Evolutionary conservation across 2,797 vertebrate genomes (phyloP).

Genomic region (Toxotes lorentzi): DNA sequence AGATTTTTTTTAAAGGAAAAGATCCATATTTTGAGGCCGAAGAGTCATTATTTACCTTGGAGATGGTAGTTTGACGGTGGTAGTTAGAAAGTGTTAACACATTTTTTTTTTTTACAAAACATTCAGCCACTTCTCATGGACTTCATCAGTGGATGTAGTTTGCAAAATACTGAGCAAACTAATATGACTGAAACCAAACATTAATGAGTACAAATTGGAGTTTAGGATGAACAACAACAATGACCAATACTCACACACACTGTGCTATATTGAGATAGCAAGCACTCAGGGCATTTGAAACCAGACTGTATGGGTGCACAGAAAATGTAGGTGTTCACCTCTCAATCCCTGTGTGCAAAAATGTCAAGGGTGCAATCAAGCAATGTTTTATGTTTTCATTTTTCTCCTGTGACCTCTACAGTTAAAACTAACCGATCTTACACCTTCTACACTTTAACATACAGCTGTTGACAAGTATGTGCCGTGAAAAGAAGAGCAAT

Average conservation of each 20-base stretch:
- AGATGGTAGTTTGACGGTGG: not conserved
- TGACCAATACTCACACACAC: not conserved
- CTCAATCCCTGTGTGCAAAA: not conserved
- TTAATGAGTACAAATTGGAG: not conserved
- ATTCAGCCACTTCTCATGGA: not conserved
- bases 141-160: not conserved
- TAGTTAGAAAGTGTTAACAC: not conserved
- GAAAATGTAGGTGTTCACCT: not conserved
- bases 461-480: not conserved
- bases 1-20: no score
- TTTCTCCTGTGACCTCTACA: not conserved
- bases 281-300: slow-evolving; percentile 1
- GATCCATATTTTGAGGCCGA: not conserved
- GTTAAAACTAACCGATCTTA: not conserved
- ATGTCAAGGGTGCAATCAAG: not conserved
- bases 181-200: not conserved
- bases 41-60: not conserved
- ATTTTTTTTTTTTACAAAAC: not conserved
- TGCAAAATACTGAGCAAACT: not conserved
- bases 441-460: not conserved
- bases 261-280: not conserved
- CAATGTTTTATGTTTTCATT: no score
- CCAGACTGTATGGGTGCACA: not conserved
- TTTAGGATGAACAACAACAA: not conserved
- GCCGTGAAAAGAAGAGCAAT: not conserved